Conservation (phyloP, 2,888 invertebrate genomes). For the Ormia ochracea region DNA sequence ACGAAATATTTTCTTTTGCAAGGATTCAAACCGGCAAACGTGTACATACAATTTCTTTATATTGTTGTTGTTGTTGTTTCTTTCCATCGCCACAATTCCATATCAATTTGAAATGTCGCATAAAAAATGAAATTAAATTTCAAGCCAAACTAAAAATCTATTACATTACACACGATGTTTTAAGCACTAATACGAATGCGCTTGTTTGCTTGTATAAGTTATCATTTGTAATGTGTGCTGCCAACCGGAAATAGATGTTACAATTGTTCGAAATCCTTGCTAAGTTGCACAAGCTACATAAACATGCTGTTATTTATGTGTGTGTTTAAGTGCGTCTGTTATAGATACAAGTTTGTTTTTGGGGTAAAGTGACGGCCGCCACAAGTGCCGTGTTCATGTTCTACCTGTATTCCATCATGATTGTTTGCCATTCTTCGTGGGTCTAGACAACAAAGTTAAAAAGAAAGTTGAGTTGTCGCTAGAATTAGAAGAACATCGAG, state of each 20-base stretch:
- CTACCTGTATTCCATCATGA: neutral
- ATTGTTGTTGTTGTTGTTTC: neutral
- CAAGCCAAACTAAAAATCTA: constrained; percentile 54
- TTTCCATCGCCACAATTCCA: neutral
- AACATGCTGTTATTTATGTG: constrained; percentile 12
- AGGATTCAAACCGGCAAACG: too few relatives aligned
- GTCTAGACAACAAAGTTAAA: neutral
- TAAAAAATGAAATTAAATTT: constrained; percentile 1
- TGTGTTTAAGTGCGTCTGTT: constrained; percentile 11
- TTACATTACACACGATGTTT: constrained; percentile 51
- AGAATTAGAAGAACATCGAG: constrained; percentile 7
- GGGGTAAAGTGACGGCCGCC: constrained; percentile 50
- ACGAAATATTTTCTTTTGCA: too few relatives aligned
- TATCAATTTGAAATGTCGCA: constrained; percentile 10
- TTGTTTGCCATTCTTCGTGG: neutral
- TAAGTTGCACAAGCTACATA: constrained; percentile 16
- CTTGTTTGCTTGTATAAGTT: neutral
- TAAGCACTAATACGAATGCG: neutral
- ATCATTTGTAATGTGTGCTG: constrained; percentile 27
- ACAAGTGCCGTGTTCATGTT: constrained; percentile 51
- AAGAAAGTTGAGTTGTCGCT: constrained; percentile 15
- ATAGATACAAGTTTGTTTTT: constrained; percentile 19
- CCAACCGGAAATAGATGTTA: constrained; percentile 57
- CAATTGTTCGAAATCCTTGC: constrained; percentile 53
- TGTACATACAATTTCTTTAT: too few relatives aligned